Base-by-base conservation (phyloP, 2,888 invertebrate species). In the Microctonus brassicae region DNA sequence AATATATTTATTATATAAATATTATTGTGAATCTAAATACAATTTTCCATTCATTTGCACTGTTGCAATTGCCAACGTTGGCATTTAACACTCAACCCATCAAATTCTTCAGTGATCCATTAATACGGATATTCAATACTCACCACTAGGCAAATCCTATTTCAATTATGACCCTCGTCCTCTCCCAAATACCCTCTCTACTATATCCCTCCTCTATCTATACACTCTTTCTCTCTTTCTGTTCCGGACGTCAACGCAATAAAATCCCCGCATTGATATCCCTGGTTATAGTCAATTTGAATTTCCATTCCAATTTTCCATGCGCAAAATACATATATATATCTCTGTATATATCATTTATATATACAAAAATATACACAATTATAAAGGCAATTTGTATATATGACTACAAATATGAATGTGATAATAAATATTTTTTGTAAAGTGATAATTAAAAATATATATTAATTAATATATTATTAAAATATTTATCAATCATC, bases 91-190 rank as follows among this genome's bases (percentile, higher is more conserved):
- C 17, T 47, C 47, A 29, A 34, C 33, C 58, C 33, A 58, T 63
- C 63, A 22, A 63, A 63, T 63, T 47, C 47, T 47, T 63, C 47
- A 42, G 17, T 26, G 47, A 63, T 63, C 63, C 39, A 63, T 63
- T 63, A 63, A 63, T 63, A 29, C 63, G 47, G 63, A 63, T 42
- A 63, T 63, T 47, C 63, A 42, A 63, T 63, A 47, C 42, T 63
- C 63, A 63, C 63, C 63, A 47, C 29, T 26, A 42, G 42, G 63
- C 42, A 63, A 63, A 63, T 63, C 42, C 42, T 63, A 62, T 62
- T 63, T 63, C 47, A 63, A 63, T 63, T 63, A 63, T n/a, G n/a
- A 24, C 47, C 47, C 42, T 63, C 11, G 17, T 34, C n/a, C 63
- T 63, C 63, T 58, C 33, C 58, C 13, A 5, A 13, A 17, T 34